Base-by-base conservation (phyloP, 2,888 invertebrate genomes). In the Euclidia mi region DNA sequence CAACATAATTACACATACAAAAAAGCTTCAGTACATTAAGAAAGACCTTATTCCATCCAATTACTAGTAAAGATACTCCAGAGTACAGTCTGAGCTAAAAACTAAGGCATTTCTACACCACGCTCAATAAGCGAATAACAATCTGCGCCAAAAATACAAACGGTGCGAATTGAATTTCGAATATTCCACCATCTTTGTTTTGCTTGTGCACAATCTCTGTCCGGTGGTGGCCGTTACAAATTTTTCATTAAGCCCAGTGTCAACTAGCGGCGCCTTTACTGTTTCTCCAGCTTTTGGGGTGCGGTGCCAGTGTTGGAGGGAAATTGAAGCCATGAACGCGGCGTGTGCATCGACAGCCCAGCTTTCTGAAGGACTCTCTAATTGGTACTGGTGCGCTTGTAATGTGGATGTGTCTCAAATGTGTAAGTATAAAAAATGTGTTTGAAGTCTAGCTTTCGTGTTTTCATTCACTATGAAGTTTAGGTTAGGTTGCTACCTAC, bases 171-270 rank as follows among this genome's bases (percentile, higher is more conserved):
- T 71, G 71, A 71, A 76, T 72, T 71, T 66, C 68, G 63, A 68
- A 71, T 68, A 67, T 76, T 70, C 65, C 62, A 53, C 63, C 60
- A 71, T 76, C 65, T 70, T 69, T 66, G 71, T 76, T 68, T 67
- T 66, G 65, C 61, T 67, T 58, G 65, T 58, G 62, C 56, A 60
- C 62, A 70, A 70, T 74, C 61, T 65, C 65, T 68, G 75, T 65
- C 69, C 75, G 59, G 61, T 55, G 57, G 69, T 56, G 64, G 62
- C 70, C 73, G 84, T 87, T 88, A 88, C 88, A 88, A 87, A 85
- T 88, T 84, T 88, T 88, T 88, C 89, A 88, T 87, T 87, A 88
- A 83, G 77, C 76, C 79, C 78, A 78, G 78, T 82, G 85, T 86
- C 85, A 84, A 85, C 84, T 82, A 80, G 75, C 69, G 52, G 60